Conservation (phyloP, 1,140 invertebrate species). For the Delia radicum region DNA sequence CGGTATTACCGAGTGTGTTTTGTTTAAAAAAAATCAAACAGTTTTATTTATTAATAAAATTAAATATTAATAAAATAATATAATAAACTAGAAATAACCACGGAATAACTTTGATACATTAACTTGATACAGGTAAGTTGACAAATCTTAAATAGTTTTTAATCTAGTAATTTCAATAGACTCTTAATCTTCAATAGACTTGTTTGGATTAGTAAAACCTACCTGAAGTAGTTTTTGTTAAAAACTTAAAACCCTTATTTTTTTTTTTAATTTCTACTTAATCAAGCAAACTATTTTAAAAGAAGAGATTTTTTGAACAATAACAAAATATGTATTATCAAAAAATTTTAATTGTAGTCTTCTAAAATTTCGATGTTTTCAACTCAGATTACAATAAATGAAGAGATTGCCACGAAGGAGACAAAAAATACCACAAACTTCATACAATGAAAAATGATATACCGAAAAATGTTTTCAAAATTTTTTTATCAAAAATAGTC, state of each 20-base stretch:
- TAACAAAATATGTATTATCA: background rate
- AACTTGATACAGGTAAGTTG: too few relatives aligned
- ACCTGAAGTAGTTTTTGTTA: background rate
- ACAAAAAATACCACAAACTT: too few relatives aligned
- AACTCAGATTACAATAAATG: slow-evolving; percentile 9
- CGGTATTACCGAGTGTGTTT: too few relatives aligned
- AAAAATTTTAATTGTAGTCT: background rate
- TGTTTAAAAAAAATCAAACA: too few relatives aligned
- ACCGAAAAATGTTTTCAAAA: background rate
- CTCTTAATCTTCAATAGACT: too few relatives aligned
- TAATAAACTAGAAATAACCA: too few relatives aligned
- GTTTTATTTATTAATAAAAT: too few relatives aligned
- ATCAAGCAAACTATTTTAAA: background rate
- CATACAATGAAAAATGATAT: background rate
- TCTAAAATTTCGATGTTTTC: slow-evolving; percentile 4
- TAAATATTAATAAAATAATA: too few relatives aligned
- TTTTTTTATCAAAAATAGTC: background rate
- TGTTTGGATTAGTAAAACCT: background rate
- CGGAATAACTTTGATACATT: too few relatives aligned
- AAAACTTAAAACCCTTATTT: background rate
- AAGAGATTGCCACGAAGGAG: background rate
- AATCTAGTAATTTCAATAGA: too few relatives aligned
- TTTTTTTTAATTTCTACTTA: background rate
- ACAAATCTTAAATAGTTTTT: too few relatives aligned
- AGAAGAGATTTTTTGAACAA: background rate